Evolutionary conservation across 2,113 vertebrate genomes (phyloP), one percentile per base, ranked within the genome.

Genomic region (Hippoglossus stenolepis): DNA sequence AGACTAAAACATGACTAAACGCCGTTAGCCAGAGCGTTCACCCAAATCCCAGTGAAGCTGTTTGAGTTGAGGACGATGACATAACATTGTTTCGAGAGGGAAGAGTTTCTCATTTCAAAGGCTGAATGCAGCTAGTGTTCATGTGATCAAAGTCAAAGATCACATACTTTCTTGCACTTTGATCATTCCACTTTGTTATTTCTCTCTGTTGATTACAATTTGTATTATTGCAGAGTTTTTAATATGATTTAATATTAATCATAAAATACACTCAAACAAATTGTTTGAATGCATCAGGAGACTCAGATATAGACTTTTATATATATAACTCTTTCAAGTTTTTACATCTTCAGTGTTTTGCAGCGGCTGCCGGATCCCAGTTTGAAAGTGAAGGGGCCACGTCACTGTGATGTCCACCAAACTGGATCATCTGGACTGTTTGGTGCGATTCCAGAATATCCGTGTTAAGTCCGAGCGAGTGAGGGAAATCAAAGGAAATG

Each of bases 401-500:
- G 20, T 82, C 72, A 65, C 31, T 67, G 56, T 54, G 61, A 66
- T n/a, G 71, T 83, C 68, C 79, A 73, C 67, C 45, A 9, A 15
- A 20, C 21, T 21, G 51, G 57, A 67, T 75, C 81, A 82, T 82
- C 38, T 81, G 86, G 73, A 69, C 62, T 6, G 28, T 45, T 79
- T 65, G 73, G 65, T 85, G 81, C 82, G 23, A 23, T 57, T 82
- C 67, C 71, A 84, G 24, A 75, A 75, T 80, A 72, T 70, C 80
- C 60, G 24, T 45, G 78, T 82, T 82, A 82, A 85, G 83, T 90
- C 56, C 70, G 31, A 65, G 51, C 78, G 83, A 84, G 66, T 59
- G 53, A 84, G 78, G 70, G 43, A 77, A 88, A 90, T 88, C 86
- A 89, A 91, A 89, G 88, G 86, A 89, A 85, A 61, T 65, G 47